Conservation (phyloP, 2,888 invertebrate genomes). For the Clusia tigrina region DNA sequence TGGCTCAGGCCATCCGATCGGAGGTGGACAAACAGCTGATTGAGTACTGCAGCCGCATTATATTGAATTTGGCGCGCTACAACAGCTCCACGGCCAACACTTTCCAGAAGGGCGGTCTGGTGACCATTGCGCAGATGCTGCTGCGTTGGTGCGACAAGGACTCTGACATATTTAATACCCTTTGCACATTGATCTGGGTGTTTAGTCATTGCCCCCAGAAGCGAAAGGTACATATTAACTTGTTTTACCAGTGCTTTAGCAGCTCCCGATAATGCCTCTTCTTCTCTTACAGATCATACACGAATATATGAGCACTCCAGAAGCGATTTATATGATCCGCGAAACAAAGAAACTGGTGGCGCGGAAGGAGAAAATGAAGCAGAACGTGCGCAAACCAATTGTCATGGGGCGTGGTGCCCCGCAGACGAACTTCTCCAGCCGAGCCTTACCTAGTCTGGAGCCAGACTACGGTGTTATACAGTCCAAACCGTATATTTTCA, state of each 20-base stretch:
- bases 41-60: conserved; percentile 65
- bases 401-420: conserved; percentile 30
- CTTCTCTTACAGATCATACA: conserved; percentile 56
- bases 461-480: conserved; percentile 63
- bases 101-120: conserved; percentile 70
- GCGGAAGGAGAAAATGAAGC: conserved; percentile 64
- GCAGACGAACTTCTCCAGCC: conserved; percentile 45
- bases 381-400: conserved; percentile 55
- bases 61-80: conserved; percentile 75
- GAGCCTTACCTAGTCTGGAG: conserved; percentile 58
- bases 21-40: conserved; percentile 64
- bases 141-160: conserved; percentile 75
- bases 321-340: conserved; percentile 61
- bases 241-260: too few relatives aligned
- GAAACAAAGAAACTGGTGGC: conserved; percentile 63
- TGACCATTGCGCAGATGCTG: conserved; percentile 72
- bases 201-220: conserved; percentile 65
- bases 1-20: conserved; percentile 64
- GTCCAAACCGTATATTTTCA: conserved; percentile 60
- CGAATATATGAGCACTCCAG: conserved; percentile 60
- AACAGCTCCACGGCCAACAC: conserved; percentile 69
- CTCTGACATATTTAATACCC: conserved; percentile 70
- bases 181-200: conserved; percentile 74
- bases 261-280: neutral
- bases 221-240: conserved; percentile 47